Evolutionary conservation across 2,888 invertebrate genomes (phyloP).

Genomic region (Psylliodes chrysocephalus): DNA sequence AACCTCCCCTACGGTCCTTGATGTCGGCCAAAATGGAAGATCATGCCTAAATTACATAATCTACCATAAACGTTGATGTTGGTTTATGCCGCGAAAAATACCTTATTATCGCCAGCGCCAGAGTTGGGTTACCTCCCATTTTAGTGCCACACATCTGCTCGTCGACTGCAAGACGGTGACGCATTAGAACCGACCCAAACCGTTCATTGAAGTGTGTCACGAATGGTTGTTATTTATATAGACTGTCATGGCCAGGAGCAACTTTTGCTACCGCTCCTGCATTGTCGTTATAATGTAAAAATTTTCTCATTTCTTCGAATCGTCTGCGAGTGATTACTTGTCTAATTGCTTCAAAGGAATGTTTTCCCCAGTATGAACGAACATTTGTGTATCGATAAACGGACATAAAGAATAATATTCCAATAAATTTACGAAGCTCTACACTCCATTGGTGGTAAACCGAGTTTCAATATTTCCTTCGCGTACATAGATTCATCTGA

Average conservation of each 20-base stretch:
- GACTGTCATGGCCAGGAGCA: not conserved
- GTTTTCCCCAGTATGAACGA: too few species aligned
- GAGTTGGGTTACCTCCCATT: not conserved
- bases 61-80: too few species aligned
- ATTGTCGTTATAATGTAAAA: too few species aligned
- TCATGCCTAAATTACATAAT: too few species aligned
- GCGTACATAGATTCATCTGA: not conserved
- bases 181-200: constrained; percentile 3
- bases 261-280: constrained; percentile 1
- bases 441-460: constrained; percentile 10
- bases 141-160: not conserved
- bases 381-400: too few species aligned
- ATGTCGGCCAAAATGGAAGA: too few species aligned
- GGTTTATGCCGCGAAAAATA: too few species aligned
- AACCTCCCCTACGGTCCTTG: too few species aligned
- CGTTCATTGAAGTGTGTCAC: not conserved
- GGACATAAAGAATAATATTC: constrained; percentile 6
- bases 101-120: too few species aligned
- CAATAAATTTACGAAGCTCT: constrained; percentile 5
- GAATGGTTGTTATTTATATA: not conserved
- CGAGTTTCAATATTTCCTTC: not conserved
- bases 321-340: too few species aligned
- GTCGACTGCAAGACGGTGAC: too few species aligned
- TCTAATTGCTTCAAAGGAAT: not conserved
- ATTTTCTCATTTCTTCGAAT: too few species aligned